Conservation (phyloP, 2,797 vertebrate species). For the Danio kyathit region DNA sequence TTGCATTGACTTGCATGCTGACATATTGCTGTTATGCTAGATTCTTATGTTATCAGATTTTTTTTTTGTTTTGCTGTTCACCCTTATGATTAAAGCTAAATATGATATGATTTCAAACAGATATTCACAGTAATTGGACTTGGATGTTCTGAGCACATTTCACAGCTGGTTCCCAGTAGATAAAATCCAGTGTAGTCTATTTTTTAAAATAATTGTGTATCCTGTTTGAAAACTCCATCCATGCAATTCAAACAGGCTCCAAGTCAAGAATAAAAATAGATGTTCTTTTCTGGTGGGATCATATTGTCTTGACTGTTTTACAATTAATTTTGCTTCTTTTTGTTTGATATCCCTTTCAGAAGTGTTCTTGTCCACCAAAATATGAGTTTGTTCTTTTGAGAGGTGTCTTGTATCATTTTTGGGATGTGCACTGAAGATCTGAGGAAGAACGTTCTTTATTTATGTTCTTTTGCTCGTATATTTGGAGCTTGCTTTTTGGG, state of each 20-base stretch:
- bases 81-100: too few species aligned
- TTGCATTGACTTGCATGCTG: too few species aligned
- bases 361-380: conserved; percentile 17
- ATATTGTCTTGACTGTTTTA: neutral
- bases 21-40: too few species aligned
- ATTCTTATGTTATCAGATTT: too few species aligned
- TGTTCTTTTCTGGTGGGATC: neutral
- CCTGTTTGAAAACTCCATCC: too few species aligned
- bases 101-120: too few species aligned
- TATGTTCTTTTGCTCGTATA: conserved; percentile 9
- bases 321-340: neutral
- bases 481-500: neutral
- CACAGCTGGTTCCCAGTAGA: too few species aligned
- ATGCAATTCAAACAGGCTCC: neutral
- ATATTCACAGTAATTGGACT: too few species aligned
- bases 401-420: conserved; percentile 9
- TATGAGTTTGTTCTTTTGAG: neutral
- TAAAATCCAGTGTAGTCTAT: too few species aligned
- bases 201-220: too few species aligned
- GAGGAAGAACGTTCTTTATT: neutral
- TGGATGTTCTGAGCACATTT: too few species aligned
- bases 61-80: too few species aligned
- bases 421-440: neutral
- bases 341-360: neutral
- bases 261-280: neutral